phyloP scores from a whole-genome alignment of 2,797 vertebrate species.

The Leptatherina wallacei region DNA sequence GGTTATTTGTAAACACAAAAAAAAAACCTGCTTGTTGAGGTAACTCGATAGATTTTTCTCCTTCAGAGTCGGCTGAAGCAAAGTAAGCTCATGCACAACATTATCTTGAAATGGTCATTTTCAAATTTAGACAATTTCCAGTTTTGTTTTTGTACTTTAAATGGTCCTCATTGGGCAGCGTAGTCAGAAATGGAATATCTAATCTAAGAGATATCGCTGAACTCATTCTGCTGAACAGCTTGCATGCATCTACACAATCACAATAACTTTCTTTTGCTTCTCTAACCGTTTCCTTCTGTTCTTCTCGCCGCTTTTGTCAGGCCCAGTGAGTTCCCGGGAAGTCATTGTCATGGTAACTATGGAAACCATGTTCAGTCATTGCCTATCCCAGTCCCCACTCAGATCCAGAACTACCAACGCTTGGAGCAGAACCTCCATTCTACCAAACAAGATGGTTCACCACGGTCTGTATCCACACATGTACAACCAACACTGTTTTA shows the following conservation, averaged over 20 bases:
- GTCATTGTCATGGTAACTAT: constrained; percentile 77
- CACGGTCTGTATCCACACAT: constrained; percentile 81
- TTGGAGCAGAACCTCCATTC: constrained; percentile 94
- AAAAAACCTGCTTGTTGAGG: too few relatives aligned
- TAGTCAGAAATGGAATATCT: too few relatives aligned
- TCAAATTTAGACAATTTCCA: too few relatives aligned
- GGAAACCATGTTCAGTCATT: constrained; percentile 86
- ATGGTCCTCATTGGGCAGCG: too few relatives aligned
- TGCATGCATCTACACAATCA: constrained; percentile 17
- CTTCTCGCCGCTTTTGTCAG: constrained; percentile 75
- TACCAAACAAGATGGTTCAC: constrained; percentile 83
- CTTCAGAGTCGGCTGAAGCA: not conserved
- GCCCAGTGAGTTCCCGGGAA: constrained; percentile 83
- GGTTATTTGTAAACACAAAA: not conserved
- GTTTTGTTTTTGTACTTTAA: too few relatives aligned
- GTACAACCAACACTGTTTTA: not conserved
- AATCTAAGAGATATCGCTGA: not conserved
- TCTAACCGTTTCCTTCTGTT: constrained; percentile 39
- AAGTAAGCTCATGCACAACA: not conserved
- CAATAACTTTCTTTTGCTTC: constrained; percentile 2
- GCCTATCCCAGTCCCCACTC: constrained; percentile 96
- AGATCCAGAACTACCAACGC: constrained; percentile 95
- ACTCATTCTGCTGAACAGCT: not conserved
- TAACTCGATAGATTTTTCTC: not conserved
- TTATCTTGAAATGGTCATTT: too few relatives aligned